Conservation (phyloP, 2,113 vertebrate genomes). For the Natator depressus region DNA sequence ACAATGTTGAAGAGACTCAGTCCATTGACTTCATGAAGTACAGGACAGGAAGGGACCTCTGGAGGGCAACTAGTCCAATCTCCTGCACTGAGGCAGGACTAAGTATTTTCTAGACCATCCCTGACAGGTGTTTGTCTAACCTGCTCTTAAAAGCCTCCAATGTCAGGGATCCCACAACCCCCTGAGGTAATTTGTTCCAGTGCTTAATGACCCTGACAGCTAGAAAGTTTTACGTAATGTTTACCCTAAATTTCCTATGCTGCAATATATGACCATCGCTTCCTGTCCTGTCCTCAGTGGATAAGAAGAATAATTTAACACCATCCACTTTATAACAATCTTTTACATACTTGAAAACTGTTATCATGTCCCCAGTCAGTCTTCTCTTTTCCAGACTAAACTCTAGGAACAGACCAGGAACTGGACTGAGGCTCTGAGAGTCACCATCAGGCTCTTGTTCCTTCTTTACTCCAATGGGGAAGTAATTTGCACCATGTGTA, state of each 20-base stretch:
- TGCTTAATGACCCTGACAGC: not conserved
- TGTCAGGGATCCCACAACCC: not conserved
- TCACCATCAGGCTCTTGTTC: not conserved
- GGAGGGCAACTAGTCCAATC: not conserved
- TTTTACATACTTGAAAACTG: not conserved
- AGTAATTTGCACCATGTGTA: not conserved
- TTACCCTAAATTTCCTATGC: not conserved
- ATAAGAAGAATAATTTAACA: not conserved
- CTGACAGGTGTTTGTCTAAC: not conserved
- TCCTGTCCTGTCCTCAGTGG: not conserved
- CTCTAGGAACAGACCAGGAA: not conserved
- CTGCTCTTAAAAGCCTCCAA: not conserved
- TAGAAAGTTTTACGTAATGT: not conserved
- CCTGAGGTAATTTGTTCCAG: not conserved
- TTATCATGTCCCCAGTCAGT: not conserved
- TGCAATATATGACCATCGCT: not conserved
- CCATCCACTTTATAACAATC: too few relatives aligned
- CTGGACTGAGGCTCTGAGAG: not conserved
- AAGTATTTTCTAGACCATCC: not conserved
- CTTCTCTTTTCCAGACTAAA: not conserved
- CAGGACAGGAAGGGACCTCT: not conserved
- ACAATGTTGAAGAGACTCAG: not conserved
- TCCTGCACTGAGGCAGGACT: not conserved
- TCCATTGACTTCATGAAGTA: not conserved
- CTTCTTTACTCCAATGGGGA: not conserved